Conservation (phyloP, 1,140 invertebrate genomes). For the Monochamus saltuarius region DNA sequence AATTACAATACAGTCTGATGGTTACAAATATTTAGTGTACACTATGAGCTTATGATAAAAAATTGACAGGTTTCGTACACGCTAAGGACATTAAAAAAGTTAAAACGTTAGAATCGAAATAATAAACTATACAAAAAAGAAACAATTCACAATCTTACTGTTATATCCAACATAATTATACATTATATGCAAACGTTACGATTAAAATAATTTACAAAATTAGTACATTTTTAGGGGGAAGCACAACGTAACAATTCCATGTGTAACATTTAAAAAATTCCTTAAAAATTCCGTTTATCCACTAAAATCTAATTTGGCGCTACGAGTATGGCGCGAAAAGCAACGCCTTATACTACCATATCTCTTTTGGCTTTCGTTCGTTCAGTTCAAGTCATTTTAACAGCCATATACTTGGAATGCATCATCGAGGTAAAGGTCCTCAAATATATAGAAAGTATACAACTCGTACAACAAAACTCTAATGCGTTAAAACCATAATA, state of each 20-base stretch:
- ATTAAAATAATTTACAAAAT: too few relatives aligned
- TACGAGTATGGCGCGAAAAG: constrained; percentile 1
- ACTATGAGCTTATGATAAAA: constrained; percentile 20
- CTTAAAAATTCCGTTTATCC: constrained; percentile 16
- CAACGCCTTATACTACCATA: too few relatives aligned
- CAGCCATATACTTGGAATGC: constrained; percentile 10
- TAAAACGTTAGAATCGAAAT: constrained; percentile 10
- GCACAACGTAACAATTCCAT: constrained; percentile 18
- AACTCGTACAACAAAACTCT: too few relatives aligned
- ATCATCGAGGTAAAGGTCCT: not conserved
- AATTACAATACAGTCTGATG: constrained; percentile 25
- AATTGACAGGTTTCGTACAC: constrained; percentile 16
- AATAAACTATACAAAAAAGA: constrained; percentile 19
- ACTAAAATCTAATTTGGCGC: constrained; percentile 20
- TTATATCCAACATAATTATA: constrained; percentile 10
- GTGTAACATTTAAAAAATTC: constrained; percentile 12
- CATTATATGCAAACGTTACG: constrained; percentile 11
- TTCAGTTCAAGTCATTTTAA: constrained; percentile 7
- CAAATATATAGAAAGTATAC: not conserved
- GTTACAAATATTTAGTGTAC: constrained; percentile 20
- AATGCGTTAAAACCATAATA: too few relatives aligned
- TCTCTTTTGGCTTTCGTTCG: constrained; percentile 9
- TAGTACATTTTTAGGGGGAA: constrained; percentile 13
- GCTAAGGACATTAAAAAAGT: constrained; percentile 15
- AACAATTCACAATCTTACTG: constrained; percentile 2